Evolutionary conservation across 2,888 invertebrate genomes (phyloP), one percentile per base, ranked within the genome.

Genomic region (Chesias legatella): DNA sequence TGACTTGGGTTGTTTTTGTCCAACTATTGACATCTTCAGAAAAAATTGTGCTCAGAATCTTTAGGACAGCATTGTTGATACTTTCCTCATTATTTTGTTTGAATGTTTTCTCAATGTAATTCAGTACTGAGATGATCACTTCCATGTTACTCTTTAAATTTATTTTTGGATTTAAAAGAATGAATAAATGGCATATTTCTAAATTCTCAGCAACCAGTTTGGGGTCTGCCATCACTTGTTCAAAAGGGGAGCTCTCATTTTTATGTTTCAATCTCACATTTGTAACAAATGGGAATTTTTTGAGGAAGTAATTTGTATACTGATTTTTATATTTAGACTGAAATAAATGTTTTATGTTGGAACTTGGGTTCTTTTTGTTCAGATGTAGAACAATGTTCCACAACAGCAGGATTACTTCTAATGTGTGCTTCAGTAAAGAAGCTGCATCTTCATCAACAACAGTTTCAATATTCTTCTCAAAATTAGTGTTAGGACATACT

Each of bases 361-460:
- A 72, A 43, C 59, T 79, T 37, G 77, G 74, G 42, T 67, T 73
- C 48, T 68, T 79, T 7, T 58, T 63, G 46, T 77, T 69, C 30
- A 75, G 70, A 59, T 80, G 64, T 30, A 72, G 60, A 7, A 84
- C 58, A 33, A 84, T 63, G 6, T 83, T 79, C 81, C 90, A 91
- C n/a, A 94, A 69, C 32, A 91, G 78, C 35, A 89, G 82, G 33
- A 94, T 85, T 1, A 94, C 92, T 53, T 90, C 88, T 28, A 93
- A 76, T 17, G 91, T 88, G 47, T 90, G 90, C 63, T 90, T 91
- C 6, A 95, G 73, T 21, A 94, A 84, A 22, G 84, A 70, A 1
- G 91, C 90, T 10, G 92, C 91, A 74, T 95, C 94, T 48, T 88
- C 86, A 48, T 77, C 89, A 9, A 94, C 77, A 22, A 90, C 70